A percentile compares a stretch with the other conserved stretches of the same genome.
Evolutionary conservation across 2,888 invertebrate genomes (phyloP).

Genomic region (Pseudococcus longispinus): DNA sequence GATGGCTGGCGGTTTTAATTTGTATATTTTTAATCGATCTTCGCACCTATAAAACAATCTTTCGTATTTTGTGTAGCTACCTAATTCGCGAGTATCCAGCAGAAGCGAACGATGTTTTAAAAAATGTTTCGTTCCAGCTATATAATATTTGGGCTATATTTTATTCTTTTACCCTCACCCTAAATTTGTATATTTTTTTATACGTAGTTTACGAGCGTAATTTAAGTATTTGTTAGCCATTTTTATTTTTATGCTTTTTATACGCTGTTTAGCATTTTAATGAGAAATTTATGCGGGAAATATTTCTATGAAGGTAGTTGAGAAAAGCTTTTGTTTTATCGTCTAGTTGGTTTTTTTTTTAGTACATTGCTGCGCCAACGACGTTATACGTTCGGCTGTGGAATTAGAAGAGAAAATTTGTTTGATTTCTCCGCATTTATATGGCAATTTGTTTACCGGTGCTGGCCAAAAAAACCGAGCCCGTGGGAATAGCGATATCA

Average conservation of each 20-base stretch:
- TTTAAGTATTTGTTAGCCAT: slow-evolving; percentile 47
- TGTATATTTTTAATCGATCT: not conserved
- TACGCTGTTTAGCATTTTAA: slow-evolving; percentile 50
- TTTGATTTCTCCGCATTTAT: not conserved
- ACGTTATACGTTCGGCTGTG: not conserved
- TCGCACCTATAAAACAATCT: not conserved
- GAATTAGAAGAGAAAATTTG: slow-evolving; percentile 28
- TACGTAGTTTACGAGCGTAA: slow-evolving; percentile 35
- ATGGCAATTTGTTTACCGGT: not conserved
- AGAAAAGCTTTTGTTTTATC: slow-evolving; percentile 30
- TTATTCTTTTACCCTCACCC: slow-evolving; percentile 5
- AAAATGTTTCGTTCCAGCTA: slow-evolving; percentile 23
- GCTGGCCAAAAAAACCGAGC: not conserved
- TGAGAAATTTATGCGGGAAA: slow-evolving; percentile 51
- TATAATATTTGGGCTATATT: slow-evolving; percentile 21
- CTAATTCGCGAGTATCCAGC: not conserved
- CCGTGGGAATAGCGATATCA: not conserved
- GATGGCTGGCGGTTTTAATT: not conserved
- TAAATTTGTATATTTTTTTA: slow-evolving; percentile 41
- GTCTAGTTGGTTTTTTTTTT: slow-evolving; percentile 6
- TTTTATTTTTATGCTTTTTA: slow-evolving; percentile 51
- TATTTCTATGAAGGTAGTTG: slow-evolving; percentile 45
- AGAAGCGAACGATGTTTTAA: not conserved
- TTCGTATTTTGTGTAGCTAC: not conserved
- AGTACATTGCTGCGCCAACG: not conserved